phyloP scores from a whole-genome alignment of 2,888 invertebrate genomes.

The Cylindroiulus punctatus region DNA sequence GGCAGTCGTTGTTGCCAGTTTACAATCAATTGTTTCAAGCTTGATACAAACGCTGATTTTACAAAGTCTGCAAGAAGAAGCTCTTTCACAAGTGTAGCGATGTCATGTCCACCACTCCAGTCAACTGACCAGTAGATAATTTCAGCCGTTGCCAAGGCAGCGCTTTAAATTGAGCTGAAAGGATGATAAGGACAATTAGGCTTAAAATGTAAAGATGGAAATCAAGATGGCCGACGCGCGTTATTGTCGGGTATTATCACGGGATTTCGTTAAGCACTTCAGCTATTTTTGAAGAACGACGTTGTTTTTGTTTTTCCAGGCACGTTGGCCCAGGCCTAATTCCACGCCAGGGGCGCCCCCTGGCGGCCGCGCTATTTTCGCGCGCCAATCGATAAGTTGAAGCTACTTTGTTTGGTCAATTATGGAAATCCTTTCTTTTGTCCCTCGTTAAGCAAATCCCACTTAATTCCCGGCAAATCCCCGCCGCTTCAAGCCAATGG shows the following conservation, averaged over 20 bases:
- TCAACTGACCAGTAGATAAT: no score
- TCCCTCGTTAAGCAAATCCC: conserved; percentile 32
- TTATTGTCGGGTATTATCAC: not conserved
- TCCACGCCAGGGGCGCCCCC: not conserved
- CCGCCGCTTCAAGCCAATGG: not conserved
- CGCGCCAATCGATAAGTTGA: not conserved
- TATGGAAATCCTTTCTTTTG: conserved; percentile 27
- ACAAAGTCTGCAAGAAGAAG: no score
- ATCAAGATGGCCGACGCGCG: not conserved
- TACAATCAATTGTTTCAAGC: no score
- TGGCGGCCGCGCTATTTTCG: not conserved
- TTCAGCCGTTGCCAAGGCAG: no score
- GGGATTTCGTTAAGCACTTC: not conserved
- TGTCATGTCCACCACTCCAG: no score
- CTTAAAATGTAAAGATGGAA: not conserved
- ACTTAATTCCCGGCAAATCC: conserved; percentile 7
- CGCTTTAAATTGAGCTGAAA: no score
- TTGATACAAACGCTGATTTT: no score
- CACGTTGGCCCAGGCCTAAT: not conserved
- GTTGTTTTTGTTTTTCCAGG: conserved; percentile 2
- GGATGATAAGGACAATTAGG: no score
- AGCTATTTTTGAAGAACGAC: not conserved
- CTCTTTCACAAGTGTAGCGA: no score
- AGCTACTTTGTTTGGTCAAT: conserved; percentile 27
- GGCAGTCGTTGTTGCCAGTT: no score